These are phyloP conservation scores for Dendrolimus kikuchii DNA, from an alignment of 1,140 invertebrate species.

Conservation along the genomic window DNA sequence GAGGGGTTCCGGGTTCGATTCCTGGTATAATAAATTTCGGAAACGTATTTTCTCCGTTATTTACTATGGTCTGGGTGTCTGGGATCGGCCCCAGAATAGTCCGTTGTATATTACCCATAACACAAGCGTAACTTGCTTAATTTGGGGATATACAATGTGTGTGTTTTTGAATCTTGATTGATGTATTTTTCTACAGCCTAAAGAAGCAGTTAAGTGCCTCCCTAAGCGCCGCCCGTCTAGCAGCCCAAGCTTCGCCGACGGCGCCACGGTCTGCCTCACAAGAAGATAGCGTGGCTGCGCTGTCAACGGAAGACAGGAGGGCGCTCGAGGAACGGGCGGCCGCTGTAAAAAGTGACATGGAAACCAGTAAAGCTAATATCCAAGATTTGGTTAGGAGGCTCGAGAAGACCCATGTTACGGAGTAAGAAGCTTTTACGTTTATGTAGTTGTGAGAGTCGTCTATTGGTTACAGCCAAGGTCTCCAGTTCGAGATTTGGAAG, in stretches of 20 bases:
- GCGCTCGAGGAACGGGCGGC: constrained; percentile 79
- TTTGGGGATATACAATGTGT: too few species aligned
- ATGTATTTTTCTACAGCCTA: constrained; percentile 56
- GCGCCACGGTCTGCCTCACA: constrained; percentile 33
- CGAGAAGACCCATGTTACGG: constrained; percentile 84
- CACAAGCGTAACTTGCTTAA: too few species aligned
- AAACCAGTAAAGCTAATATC: constrained; percentile 80
- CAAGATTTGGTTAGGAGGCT: constrained; percentile 83
- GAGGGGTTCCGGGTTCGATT: too few species aligned
- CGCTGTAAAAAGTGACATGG: constrained; percentile 78
- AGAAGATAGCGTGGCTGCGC: constrained; percentile 54
- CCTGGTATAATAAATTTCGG: too few species aligned
- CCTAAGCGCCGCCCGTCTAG: constrained; percentile 65
- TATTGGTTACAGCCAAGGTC: too few species aligned
- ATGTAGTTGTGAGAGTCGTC: too few species aligned
- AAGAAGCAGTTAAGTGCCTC: constrained; percentile 77
- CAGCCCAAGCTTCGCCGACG: constrained; percentile 39
- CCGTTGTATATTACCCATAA: too few species aligned
- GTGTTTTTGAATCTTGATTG: neutral
- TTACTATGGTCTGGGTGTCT: too few species aligned
- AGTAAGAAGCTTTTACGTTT: constrained; percentile 73
- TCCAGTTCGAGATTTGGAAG: too few species aligned
- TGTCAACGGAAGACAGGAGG: constrained; percentile 75
- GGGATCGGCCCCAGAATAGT: too few species aligned
- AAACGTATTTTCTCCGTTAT: too few species aligned